phyloP scores from a whole-genome alignment of 2,113 vertebrate genomes.

The chimpanzee (Pan troglodytes) region DNA sequence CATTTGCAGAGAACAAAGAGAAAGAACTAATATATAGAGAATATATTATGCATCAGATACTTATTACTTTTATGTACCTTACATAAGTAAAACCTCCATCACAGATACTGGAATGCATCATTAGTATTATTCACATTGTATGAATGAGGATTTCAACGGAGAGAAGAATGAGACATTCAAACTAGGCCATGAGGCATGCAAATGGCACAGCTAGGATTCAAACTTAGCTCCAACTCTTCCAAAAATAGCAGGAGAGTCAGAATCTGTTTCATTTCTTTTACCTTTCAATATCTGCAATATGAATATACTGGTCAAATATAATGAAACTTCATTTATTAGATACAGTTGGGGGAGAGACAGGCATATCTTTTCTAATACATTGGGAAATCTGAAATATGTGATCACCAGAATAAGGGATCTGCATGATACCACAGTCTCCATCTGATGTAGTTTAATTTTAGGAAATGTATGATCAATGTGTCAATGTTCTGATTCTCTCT shows the following conservation, averaged over 20 bases:
- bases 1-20: neutral
- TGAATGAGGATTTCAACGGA: neutral
- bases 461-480: neutral
- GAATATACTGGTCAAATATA: neutral
- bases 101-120: neutral
- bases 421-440: neutral
- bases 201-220: neutral
- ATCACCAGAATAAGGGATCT: neutral
- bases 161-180: neutral
- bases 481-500: neutral
- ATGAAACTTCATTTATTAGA: neutral
- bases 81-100: neutral
- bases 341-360: accelerated
- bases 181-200: neutral
- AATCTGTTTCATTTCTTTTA: neutral
- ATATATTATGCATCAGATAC: neutral
- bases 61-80: neutral
- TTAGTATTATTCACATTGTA: neutral
- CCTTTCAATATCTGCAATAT: neutral
- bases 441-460: neutral
- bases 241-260: neutral
- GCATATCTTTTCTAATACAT: neutral
- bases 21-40: neutral
- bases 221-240: neutral
- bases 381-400: neutral